A percentile compares a stretch with the other conserved stretches of the same genome.
Conservation (phyloP, 1,140 invertebrate genomes). For the Aphelenchoides fujianensis region DNA sequence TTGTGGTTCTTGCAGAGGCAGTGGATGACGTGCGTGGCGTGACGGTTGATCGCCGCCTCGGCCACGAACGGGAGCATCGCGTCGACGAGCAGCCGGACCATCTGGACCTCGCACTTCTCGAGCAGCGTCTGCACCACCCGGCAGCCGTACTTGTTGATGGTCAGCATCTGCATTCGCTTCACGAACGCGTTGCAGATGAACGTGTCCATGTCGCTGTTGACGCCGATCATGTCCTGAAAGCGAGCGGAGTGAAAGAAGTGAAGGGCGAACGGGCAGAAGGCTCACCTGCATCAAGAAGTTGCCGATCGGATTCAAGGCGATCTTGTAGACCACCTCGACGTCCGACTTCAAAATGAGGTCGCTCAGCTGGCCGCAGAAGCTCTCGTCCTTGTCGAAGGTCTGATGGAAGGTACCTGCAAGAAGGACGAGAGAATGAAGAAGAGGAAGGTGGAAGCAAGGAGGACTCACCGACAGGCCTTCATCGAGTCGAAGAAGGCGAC, state of each 20-base stretch:
- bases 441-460: too few species aligned
- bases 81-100: not conserved
- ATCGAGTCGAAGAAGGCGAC: not conserved
- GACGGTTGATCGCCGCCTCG: not conserved
- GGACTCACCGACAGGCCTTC: not conserved
- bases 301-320: not conserved
- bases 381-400: not conserved
- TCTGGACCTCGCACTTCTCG: not conserved
- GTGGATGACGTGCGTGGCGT: not conserved
- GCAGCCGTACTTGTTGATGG: slow-evolving; percentile 3
- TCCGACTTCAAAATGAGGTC: not conserved
- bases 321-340: not conserved
- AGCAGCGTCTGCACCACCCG: not conserved
- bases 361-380: not conserved
- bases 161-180: not conserved
- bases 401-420: not conserved
- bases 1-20: not conserved
- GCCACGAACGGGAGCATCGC: not conserved
- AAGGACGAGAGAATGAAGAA: too few species aligned
- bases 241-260: not conserved
- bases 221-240: slow-evolving; percentile 6
- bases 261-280: not conserved
- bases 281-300: slow-evolving; percentile 6
- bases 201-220: not conserved
- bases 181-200: not conserved